Evolutionary conservation across 2,797 vertebrate species (phyloP), one percentile per base, ranked within the genome.

Genomic region (Syncerus caffer): DNA sequence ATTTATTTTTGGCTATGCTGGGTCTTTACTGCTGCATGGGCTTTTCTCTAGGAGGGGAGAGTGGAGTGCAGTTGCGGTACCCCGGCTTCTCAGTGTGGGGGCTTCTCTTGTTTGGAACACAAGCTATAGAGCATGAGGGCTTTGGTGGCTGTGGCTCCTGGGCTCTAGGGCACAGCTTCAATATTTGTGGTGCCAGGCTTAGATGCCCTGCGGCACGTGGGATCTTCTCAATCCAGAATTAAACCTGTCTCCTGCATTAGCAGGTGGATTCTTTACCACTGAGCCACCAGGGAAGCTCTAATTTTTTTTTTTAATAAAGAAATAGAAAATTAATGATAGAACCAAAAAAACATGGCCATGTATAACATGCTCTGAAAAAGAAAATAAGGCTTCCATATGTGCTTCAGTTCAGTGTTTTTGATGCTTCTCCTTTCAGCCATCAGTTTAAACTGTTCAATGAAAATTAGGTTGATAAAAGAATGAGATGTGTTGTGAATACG

Each of bases 401-500:
- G 27, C 9, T 42, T 74, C 2, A 8, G 85, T 67, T 71, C 14
- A 71, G 64, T 91, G 15, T 47, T 55, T 82, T 89, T n/a, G 9
- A 19, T 62, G 13, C 6, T 15, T 71, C 79, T 84, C 89, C 19
- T 67, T 71, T 34, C 3, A 57, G 57, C 10, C 3, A 9, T 29
- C 7, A 80, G 27, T 92, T 91, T 92, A 93, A 89, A 47, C 9
- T 64, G 1, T 10, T 89, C 91, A 89, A 31, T 79, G 16, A 94
- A 57, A 92, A 67, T 80, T 64, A 80, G 17, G 7, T 89, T 55
- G 13, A 74, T 29, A 25, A 85, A 80, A 86, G 4, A 3, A 17
- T 74, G 45, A 88, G 8, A 45, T 55, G 38, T 55, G 6, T 27
- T 88, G 38, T 92, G 51, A 82, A 82, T 51, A 67, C 42, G 47